Conservation (phyloP, 23 tunicate genomes). For the Styela plicata region DNA sequence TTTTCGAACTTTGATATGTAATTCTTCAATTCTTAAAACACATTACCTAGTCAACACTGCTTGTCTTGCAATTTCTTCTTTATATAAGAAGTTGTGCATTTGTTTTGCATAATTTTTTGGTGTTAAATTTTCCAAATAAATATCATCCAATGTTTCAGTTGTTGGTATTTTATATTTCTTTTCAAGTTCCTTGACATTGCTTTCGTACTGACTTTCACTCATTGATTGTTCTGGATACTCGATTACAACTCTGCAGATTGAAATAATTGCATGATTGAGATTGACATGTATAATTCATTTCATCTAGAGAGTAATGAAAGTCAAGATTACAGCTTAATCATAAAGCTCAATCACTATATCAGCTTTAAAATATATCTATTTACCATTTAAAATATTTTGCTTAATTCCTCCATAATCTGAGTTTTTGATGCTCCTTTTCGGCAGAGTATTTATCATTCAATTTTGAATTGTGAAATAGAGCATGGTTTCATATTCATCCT, state of each 20-base stretch:
- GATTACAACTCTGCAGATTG: slow-evolving; percentile 7
- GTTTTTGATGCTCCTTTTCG: background rate
- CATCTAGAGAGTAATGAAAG: too few relatives aligned
- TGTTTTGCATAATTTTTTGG: slow-evolving; percentile 23
- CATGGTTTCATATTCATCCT: too few relatives aligned
- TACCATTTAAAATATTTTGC: background rate
- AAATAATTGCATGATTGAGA: too few relatives aligned
- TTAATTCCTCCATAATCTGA: background rate
- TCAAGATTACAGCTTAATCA: too few relatives aligned
- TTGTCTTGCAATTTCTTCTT: slow-evolving; percentile 45
- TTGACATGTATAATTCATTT: too few relatives aligned
- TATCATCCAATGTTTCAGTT: slow-evolving; percentile 14
- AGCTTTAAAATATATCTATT: background rate
- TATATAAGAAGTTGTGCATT: slow-evolving; percentile 50
- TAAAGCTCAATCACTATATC: too few relatives aligned
- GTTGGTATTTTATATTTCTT: slow-evolving; percentile 20
- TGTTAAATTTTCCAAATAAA: background rate
- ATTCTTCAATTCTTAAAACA: too few relatives aligned
- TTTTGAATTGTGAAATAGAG: too few relatives aligned
- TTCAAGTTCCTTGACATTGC: slow-evolving; percentile 1
- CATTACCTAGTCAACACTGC: slow-evolving; percentile 23
- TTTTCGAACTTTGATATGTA: too few relatives aligned
- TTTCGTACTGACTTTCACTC: background rate
- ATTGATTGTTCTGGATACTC: background rate
- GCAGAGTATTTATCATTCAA: too few relatives aligned